Conservation (phyloP, 2,797 vertebrate species). For the Galaxias olidus region DNA sequence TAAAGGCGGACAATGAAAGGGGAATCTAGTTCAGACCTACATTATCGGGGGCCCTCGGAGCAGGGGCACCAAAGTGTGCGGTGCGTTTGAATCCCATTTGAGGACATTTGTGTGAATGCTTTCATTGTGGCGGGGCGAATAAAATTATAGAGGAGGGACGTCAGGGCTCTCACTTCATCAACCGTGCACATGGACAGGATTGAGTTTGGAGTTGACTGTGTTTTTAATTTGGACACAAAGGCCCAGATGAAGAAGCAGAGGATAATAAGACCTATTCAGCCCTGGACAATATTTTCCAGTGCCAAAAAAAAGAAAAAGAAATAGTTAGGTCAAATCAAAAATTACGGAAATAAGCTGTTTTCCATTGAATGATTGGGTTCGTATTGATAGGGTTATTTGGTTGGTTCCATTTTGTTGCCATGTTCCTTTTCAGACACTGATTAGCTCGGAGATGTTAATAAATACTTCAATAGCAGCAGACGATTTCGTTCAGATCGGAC, state of each 20-base stretch:
- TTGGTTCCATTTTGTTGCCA: slow-evolving; percentile 66
- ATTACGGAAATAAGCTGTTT: slow-evolving; percentile 74
- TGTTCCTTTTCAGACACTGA: slow-evolving; percentile 64
- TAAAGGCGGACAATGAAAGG: slow-evolving; percentile 68
- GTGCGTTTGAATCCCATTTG: slow-evolving; percentile 55
- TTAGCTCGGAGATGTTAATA: slow-evolving; percentile 61
- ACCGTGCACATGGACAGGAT: slow-evolving; percentile 51
- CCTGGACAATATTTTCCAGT: slow-evolving; percentile 32
- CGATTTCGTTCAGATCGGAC: slow-evolving; percentile 31
- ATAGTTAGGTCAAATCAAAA: slow-evolving; percentile 62
- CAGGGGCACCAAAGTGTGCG: slow-evolving; percentile 30
- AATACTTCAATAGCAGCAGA: slow-evolving; percentile 53
- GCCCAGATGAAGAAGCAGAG: slow-evolving; percentile 42
- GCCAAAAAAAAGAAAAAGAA: slow-evolving; percentile 10
- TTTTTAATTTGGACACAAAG: slow-evolving; percentile 49
- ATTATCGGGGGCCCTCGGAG: slow-evolving; percentile 59
- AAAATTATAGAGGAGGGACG: slow-evolving; percentile 55
- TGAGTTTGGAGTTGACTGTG: slow-evolving; percentile 40
- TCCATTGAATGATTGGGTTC: slow-evolving; percentile 65
- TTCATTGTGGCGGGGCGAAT: slow-evolving; percentile 65
- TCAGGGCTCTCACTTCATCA: slow-evolving; percentile 40
- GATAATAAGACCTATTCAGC: slow-evolving; percentile 51
- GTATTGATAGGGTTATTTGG: slow-evolving; percentile 61
- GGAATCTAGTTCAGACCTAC: slow-evolving; percentile 66
- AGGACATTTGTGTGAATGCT: slow-evolving; percentile 57